Evolutionary conservation across 1,140 invertebrate species (phyloP).

Genomic region (Pogonus chalceus): DNA sequence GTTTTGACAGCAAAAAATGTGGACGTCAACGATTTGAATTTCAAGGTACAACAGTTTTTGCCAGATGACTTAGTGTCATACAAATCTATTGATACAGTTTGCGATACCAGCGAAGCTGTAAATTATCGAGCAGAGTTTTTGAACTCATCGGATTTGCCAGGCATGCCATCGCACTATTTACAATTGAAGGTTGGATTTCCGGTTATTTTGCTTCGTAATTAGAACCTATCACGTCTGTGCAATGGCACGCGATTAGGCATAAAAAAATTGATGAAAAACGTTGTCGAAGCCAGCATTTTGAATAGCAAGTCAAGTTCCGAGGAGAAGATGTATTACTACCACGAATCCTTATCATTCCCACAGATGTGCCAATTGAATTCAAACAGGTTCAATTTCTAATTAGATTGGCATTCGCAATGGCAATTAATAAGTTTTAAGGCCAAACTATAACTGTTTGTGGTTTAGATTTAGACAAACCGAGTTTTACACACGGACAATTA

Average conservation of each 20-base stretch:
- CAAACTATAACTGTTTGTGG: constrained; percentile 35
- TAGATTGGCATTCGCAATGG: constrained; percentile 40
- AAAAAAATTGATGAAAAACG: constrained; percentile 32
- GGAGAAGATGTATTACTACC: no score
- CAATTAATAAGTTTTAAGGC: constrained; percentile 45
- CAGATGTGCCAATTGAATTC: constrained; percentile 33
- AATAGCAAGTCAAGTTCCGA: constrained; percentile 32
- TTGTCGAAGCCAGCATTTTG: constrained; percentile 35
- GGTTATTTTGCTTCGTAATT: no score
- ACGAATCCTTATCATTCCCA: constrained; percentile 33
- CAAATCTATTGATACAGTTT: no score
- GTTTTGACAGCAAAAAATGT: no score
- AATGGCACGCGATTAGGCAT: no score
- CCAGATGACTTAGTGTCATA: no score
- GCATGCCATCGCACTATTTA: no score
- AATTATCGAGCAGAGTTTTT: constrained; percentile 36
- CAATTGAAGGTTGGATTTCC: no score
- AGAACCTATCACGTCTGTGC: constrained; percentile 34
- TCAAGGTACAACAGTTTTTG: no score
- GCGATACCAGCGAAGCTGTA: no score
- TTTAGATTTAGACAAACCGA: constrained; percentile 30
- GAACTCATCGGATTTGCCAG: no score
- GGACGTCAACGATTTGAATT: no score
- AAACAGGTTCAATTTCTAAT: constrained; percentile 38
- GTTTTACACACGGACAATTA: constrained; percentile 36